Evolutionary conservation across 1,140 invertebrate genomes (phyloP), one percentile per base, ranked within the genome.

Genomic region (Mizuhopecten yessoensis): DNA sequence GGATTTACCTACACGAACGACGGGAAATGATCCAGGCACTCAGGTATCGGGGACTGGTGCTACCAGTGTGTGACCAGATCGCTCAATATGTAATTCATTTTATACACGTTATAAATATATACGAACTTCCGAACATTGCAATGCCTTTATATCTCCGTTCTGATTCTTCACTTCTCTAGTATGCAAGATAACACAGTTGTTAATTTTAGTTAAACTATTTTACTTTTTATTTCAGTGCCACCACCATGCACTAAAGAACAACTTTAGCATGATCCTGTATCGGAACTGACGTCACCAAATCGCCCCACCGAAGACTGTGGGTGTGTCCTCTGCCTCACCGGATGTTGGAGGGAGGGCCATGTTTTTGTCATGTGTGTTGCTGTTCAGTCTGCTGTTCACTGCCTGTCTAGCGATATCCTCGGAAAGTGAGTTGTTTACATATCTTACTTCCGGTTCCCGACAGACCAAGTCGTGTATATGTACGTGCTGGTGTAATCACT

Each of bases 321-420:
- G 57, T n/a, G 57, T 29, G 57, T 75, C 57, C 57, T 29, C 57
- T 75, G 57, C 57, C n/a, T 75, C 57, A 13, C 23, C 57, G 57
- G 57, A 75, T 75, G 57, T 75, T 75, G 57, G 57, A 75, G 57
- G 57, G 57, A 75, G 57, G 57, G 57, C 57, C 57, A 75, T 75
- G 57, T 75, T 75, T 75, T 75, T 75, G 57, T n/a, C 57, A 75
- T 75, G 57, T 75, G 57, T 75, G 57, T 75, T 75, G 57, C 23
- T 75, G 57, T 75, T 75, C 57, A 75, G 57, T 75, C 3, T 75
- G n/a, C 57, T 75, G 57, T 75, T 75, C 57, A 75, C 57, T 75
- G 57, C 57, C 57, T 75, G 57, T 75, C 57, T 75, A 75, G 57
- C 57, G n/a, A 29, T 75, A n/a, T 75, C 57, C 1, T 75, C 57